Evolutionary conservation across 1,140 invertebrate species (phyloP).

Genomic region (Meloidogyne chitwoodi): DNA sequence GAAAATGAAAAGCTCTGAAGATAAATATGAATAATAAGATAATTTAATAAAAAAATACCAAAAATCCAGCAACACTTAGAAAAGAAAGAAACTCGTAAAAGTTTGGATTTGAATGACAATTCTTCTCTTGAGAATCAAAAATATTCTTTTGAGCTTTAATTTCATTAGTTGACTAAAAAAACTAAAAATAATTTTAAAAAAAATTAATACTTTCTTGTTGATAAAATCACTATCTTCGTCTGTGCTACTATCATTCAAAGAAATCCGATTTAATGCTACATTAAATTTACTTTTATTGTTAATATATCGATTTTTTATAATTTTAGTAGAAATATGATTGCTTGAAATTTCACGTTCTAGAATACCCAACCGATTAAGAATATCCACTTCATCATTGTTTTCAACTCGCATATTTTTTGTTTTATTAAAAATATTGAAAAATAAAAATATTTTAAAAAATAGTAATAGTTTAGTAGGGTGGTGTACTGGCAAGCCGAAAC

Average conservation of each 20-base stretch:
- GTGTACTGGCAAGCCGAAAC: no score
- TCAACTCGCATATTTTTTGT: neutral
- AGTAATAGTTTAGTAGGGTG: no score
- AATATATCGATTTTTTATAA: neutral
- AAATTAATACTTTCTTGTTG: neutral
- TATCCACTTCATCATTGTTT: neutral
- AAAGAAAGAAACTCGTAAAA: neutral
- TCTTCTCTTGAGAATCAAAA: neutral
- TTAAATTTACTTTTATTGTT: neutral
- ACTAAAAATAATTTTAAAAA: neutral
- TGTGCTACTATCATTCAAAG: neutral
- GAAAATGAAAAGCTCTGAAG: neutral
- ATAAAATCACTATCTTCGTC: neutral
- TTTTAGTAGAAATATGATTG: neutral
- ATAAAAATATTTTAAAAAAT: no score
- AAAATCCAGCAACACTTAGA: neutral
- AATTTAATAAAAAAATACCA: neutral
- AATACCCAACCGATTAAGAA: neutral
- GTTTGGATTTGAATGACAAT: neutral
- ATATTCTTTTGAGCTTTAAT: neutral
- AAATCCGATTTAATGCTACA: neutral
- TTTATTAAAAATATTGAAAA: neutral
- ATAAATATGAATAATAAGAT: neutral
- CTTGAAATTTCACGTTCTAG: neutral
- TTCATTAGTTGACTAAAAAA: neutral